Base-by-base conservation (phyloP, 2,113 vertebrate species). In the Corydoras sp. region DNA sequence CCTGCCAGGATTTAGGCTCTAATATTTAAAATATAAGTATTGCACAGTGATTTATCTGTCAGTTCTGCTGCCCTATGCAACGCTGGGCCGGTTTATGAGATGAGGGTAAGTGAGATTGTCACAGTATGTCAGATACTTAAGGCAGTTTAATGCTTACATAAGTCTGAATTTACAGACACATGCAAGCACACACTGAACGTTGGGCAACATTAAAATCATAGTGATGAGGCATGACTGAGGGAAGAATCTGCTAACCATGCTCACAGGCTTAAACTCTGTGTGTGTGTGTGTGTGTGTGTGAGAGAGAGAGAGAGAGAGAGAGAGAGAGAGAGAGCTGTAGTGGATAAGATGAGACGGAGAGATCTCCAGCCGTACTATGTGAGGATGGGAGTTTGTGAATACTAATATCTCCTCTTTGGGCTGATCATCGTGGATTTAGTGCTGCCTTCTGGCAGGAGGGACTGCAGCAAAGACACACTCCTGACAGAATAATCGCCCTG, bases 201-300 rank as follows among this genome's bases (percentile, higher is more conserved):
- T 80, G 85, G 85, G 85, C 87, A 79, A 77, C 79, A 79, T 86
- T 84, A 84, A 85, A 86, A 88, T 89, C 85, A 87, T 85, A 81
- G 84, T 90, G 88, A 90, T 89, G 83, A 85, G 85, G 86, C 88
- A 86, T 89, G 89, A 90, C 88, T 88, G 87, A 87, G 88, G 84
- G 83, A 85, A 85, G 86, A 90, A 87, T 87, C 84, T 89, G 86
- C 88, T 84, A 24, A 74, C 82, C 79, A 82, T 64, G 71, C 68
- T 62, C 56, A 70, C 77, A 71, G 86, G 86, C 84, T 88, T 89
- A 89, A 80, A 83, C 83, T 81, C 83, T 88, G 84, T 86, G 54
- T 60, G 55, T 62, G 59, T 68, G 43, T 50, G 66, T 62, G 48
- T 72, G 48, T 58, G 51, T 67, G 58, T 50, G 53, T 66, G 35